These are phyloP conservation scores for Agonopterix alstromeriana DNA, from an alignment of 2,888 invertebrate genomes.

Conservation along the genomic window DNA sequence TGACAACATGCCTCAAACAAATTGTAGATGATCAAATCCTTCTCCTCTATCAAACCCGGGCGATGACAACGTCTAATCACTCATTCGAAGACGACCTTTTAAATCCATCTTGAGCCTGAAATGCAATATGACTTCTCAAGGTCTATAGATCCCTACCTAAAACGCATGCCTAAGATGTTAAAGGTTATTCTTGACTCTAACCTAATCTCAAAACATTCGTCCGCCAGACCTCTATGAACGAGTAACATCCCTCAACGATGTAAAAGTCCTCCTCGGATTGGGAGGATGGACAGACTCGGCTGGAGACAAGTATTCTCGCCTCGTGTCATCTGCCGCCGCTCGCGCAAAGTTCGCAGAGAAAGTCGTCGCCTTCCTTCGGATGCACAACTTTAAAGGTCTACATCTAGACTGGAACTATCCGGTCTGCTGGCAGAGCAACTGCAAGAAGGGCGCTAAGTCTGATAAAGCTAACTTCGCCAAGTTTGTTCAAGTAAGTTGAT, in stretches of 20 bases:
- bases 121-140: too few species aligned
- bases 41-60: too few species aligned
- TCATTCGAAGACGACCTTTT: too few species aligned
- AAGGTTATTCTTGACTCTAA: too few species aligned
- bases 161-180: too few species aligned
- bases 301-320: slow-evolving; percentile 89
- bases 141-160: too few species aligned
- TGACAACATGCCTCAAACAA: too few species aligned
- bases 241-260: slow-evolving; percentile 80
- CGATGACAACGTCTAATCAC: too few species aligned
- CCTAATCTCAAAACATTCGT: background rate
- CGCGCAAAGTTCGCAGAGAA: slow-evolving; percentile 83
- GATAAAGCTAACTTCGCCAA: slow-evolving; percentile 88
- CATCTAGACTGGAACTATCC: slow-evolving; percentile 98
- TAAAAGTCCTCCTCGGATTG: slow-evolving; percentile 85
- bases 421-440: slow-evolving; percentile 94
- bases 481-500: slow-evolving; percentile 78
- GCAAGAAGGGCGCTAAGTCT: slow-evolving; percentile 85
- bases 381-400: slow-evolving; percentile 89
- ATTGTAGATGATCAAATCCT: too few species aligned
- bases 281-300: slow-evolving; percentile 98
- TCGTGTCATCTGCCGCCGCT: slow-evolving; percentile 81
- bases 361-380: slow-evolving; percentile 82
- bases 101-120: too few species aligned
- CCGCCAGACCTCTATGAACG: slow-evolving; percentile 86